Evolutionary conservation across 2,888 invertebrate genomes (phyloP).

Genomic region (Machimus rusticus): DNA sequence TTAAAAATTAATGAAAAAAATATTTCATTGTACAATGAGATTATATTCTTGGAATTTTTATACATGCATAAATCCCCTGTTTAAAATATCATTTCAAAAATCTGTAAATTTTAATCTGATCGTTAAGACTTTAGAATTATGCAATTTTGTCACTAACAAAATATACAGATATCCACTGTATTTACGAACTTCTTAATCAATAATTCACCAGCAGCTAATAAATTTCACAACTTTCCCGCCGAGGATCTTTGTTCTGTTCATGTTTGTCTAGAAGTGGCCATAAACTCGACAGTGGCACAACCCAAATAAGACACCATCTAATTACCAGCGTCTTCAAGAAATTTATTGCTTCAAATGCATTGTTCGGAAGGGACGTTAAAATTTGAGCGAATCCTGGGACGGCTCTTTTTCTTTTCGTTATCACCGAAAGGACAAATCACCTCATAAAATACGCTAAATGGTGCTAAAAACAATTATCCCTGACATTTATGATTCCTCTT

Average conservation of each 20-base stretch:
- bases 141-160: no score
- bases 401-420: background rate
- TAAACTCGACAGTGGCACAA: background rate
- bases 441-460: constrained; percentile 9
- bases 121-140: no score
- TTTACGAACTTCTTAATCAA: background rate
- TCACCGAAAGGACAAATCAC: background rate
- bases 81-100: no score
- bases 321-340: background rate
- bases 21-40: no score
- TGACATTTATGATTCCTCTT: background rate
- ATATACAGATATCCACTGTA: no score
- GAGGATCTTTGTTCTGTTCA: background rate
- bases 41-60: no score
- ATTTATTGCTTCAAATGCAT: background rate
- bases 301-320: background rate
- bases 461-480: background rate
- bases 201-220: background rate
- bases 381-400: background rate
- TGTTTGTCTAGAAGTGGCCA: background rate
- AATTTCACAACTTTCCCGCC: background rate
- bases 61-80: no score
- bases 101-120: no score
- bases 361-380: background rate
- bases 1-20: no score